Conservation (phyloP, 1,140 invertebrate genomes). For the Drosophila fuyamai region DNA sequence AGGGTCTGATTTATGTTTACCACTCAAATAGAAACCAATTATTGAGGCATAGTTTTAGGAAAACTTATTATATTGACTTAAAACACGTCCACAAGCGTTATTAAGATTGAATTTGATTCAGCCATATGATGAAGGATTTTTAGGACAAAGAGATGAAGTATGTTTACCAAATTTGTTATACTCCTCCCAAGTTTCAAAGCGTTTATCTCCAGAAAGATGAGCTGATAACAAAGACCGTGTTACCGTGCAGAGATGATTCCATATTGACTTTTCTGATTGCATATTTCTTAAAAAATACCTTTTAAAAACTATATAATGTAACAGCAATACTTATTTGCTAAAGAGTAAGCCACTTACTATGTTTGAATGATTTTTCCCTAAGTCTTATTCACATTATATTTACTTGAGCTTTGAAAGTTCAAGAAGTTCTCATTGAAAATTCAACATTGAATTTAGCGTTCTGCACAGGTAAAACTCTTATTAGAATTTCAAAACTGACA, state of each 20-base stretch:
- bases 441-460: neutral
- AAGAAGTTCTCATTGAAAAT: neutral
- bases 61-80: too few species aligned
- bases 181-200: too few species aligned
- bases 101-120: too few species aligned
- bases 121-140: neutral
- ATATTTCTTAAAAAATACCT: too few species aligned
- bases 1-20: neutral
- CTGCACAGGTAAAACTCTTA: constrained; percentile 7
- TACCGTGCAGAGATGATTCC: neutral
- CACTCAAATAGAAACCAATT: neutral
- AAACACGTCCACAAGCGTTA: too few species aligned
- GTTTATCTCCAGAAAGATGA: constrained; percentile 1
- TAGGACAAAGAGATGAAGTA: neutral
- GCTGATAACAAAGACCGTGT: neutral
- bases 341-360: neutral
- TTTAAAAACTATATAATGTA: neutral
- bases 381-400: neutral
- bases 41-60: too few species aligned
- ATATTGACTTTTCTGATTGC: too few species aligned
- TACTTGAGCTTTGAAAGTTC: neutral
- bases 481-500: constrained; percentile 24
- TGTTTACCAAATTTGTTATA: neutral
- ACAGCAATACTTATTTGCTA: neutral
- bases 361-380: neutral